Evolutionary conservation across 2,113 vertebrate genomes (phyloP), one percentile per base, ranked within the genome.

Genomic region (Anas platyrhynchos): DNA sequence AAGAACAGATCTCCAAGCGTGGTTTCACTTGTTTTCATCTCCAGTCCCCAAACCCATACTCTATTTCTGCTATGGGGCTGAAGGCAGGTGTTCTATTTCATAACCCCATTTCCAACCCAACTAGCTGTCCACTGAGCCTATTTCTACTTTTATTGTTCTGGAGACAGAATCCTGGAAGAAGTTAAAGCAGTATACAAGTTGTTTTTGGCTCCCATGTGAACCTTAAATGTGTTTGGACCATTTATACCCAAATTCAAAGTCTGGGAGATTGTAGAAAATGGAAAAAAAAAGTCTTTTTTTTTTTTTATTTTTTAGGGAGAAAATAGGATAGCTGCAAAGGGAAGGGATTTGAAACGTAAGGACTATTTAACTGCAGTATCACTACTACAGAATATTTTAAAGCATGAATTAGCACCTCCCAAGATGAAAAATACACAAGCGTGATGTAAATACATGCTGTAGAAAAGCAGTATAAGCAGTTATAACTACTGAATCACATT

Each of bases 171-270:
- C 88, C 34, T 72, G 27, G 31, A 83, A 87, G 13, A 91, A 66
- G 41, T 3, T 44, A 11, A 58, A 46, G 31, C 17, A 18, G 41
- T 59, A 7, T 9, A 14, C 15, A 46, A 76, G 20, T 58, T 36
- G 22, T 2, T 52, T 91, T 84, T 82, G 36, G 36, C 29, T 67
- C 61, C 58, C 31, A 5, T 34, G 25, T 50, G 41, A 84, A 84
- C n/a, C 86, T 58, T 61, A 75, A 81, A 82, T 8, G 29, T 4
- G 9, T 26, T 63, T 32, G 43, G 62, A 89, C 43, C 2, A 18
- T 83, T 77, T 71, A 21, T 20, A 77, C 26, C 21, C 23, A 34
- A 92, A 44, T 73, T 91, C 22, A 93, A 95, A 65, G 58, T 34
- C n/a, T 46, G 67, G 26, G 46, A 81, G 77, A 84, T 27, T 67